A percentile compares a stretch with the other conserved stretches of the same genome.
phyloP scores from a whole-genome alignment of 1,140 invertebrate species.

The Polyergus mexicanus region DNA sequence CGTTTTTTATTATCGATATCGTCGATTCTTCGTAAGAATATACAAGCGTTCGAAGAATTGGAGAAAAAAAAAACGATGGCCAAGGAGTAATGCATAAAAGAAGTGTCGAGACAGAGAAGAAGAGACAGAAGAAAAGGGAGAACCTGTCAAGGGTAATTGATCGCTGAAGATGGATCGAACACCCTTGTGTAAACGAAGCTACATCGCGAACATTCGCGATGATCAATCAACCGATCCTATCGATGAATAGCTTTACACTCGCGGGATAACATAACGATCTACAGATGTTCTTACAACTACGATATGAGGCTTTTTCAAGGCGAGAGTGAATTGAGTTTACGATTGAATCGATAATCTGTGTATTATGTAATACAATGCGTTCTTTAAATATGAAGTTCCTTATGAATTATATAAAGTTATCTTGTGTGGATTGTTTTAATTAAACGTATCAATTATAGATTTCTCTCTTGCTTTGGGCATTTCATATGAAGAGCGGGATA shows the following conservation, averaged over 20 bases:
- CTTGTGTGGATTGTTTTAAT: background rate
- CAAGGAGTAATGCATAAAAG: constrained; percentile 41
- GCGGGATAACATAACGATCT: constrained; percentile 32
- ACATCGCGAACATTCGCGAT: constrained; percentile 23
- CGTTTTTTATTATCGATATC: background rate
- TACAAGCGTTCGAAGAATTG: background rate
- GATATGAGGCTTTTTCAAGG: background rate
- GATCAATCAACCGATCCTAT: constrained; percentile 54
- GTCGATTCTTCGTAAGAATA: constrained; percentile 2
- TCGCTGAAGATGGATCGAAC: constrained; percentile 57
- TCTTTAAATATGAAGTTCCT: background rate
- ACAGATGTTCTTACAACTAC: constrained; percentile 10
- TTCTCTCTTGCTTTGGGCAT: background rate
- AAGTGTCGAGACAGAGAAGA: constrained; percentile 6
- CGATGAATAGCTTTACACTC: constrained; percentile 23
- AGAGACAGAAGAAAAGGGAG: constrained; percentile 6
- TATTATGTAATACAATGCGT: no score
- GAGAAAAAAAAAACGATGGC: constrained; percentile 14
- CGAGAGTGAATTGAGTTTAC: background rate
- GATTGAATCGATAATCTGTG: background rate
- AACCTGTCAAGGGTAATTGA: constrained; percentile 10
- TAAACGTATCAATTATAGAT: background rate
- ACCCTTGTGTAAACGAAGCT: constrained; percentile 23
- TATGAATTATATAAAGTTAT: background rate
- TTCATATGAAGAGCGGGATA: background rate